Base-by-base conservation (phyloP, 2,113 vertebrate species). In the Sapayoa aenigma region DNA sequence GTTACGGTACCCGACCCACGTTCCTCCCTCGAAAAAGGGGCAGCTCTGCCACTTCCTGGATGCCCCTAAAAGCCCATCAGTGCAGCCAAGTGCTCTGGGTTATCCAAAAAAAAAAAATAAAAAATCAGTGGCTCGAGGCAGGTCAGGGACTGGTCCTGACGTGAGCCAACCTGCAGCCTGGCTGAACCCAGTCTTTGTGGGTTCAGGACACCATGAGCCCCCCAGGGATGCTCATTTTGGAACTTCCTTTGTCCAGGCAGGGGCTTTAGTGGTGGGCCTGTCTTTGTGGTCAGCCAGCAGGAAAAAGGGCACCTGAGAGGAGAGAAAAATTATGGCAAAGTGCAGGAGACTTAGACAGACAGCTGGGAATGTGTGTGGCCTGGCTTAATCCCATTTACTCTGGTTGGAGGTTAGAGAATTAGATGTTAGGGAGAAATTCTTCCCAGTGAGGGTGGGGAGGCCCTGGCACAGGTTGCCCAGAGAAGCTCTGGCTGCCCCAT, bases 321-420 rank as follows among this genome's bases (percentile, higher is more conserved):
- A 42, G 30, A 21, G 44, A 31, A 39, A 50, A 2, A 12, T 23
- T 21, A 28, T 2, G 52, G 7, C 27, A 6, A 1, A 41, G 35
- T 6, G 39, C 28, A 55, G 50, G 18, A 35, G 35, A 22, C 23
- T 30, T 6, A 6, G 24, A 21, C 46, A 3, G 28, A 2, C 6
- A 62, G 65, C 0, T 47, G 60, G 74, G 23, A 24, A 0, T 6
- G 9, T 0, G 2, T 0, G 5, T 9, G 5, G 14, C 12, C 55
- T 6, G 31, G 21, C 9, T 53, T 4, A 2, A 27, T 42, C 25
- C 60, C 24, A 0, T 5, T 71, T 59, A 8, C 46, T 50, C 28
- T 7, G 10, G 5, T 1, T 28, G 30, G 12, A 27, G 37, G 18
- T n/a, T 6, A 11, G 37, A 5, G 37, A 44, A 46, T 12, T 28